Percentiles rank a stretch among this genome's conserved stretches.
Conservation (phyloP, 2,888 invertebrate genomes). For the Pilophorus perplexus region DNA sequence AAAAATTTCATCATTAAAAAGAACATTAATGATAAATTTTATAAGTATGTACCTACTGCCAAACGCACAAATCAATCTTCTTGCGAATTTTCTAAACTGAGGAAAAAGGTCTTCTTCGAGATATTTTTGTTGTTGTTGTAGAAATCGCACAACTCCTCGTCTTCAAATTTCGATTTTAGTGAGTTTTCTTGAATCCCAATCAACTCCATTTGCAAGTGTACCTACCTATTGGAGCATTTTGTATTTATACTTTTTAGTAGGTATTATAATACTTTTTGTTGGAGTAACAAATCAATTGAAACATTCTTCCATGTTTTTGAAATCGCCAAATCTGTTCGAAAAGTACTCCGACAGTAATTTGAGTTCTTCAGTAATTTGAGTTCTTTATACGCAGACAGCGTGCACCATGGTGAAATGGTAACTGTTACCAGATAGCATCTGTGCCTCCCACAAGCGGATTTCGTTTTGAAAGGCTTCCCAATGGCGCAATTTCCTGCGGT, state of each 20-base stretch:
- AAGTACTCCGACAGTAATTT: conserved; percentile 34
- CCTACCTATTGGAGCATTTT: conserved; percentile 36
- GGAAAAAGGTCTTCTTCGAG: conserved; percentile 33
- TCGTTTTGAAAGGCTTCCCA: no score
- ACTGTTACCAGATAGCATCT: no score
- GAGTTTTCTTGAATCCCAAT: conserved; percentile 22
- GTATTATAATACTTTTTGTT: background rate
- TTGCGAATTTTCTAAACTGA: conserved; percentile 30
- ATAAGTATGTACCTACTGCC: no score
- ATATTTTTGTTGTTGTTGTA: conserved; percentile 38
- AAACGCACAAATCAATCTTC: conserved; percentile 35
- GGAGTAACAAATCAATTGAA: conserved; percentile 22
- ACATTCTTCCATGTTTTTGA: conserved; percentile 33
- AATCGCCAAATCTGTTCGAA: conserved; percentile 30
- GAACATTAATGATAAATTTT: no score
- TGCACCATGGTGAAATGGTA: no score
- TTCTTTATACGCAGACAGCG: conserved; percentile 35
- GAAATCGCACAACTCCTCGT: conserved; percentile 32
- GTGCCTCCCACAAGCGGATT: no score
- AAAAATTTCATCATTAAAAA: no score
- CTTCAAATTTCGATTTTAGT: conserved; percentile 33
- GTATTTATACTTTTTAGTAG: conserved; percentile 4
- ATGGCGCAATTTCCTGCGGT: no score
- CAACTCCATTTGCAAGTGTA: conserved; percentile 36
- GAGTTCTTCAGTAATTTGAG: conserved; percentile 37